phyloP scores from a whole-genome alignment of 1,140 invertebrate species.

The Rhysida immarginata region DNA sequence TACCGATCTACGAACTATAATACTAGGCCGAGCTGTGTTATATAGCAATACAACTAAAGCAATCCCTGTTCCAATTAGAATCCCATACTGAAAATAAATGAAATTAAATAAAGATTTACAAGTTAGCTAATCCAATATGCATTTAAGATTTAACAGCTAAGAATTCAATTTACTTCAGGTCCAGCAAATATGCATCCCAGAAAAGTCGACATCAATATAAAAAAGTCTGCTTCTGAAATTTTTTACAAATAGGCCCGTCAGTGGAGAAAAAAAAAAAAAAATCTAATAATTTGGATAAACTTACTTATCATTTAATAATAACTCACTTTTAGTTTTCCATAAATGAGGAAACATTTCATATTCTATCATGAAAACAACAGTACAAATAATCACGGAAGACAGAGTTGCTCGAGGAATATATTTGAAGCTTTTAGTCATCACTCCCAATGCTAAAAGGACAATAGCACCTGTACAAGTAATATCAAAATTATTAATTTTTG shows the following conservation, averaged over 20 bases:
- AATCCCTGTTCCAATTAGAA: constrained; percentile 66
- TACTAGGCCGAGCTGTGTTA: constrained; percentile 65
- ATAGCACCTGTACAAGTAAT: constrained; percentile 52
- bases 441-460: constrained; percentile 56
- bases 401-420: constrained; percentile 51
- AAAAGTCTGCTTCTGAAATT: constrained; percentile 2
- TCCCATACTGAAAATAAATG: constrained; percentile 42
- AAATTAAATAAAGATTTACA: neutral
- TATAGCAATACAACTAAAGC: constrained; percentile 74
- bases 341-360: constrained; percentile 54
- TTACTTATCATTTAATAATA: too few species aligned
- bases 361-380: constrained; percentile 83
- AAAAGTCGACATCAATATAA: neutral
- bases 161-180: neutral
- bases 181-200: neutral
- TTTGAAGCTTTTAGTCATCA: constrained; percentile 71
- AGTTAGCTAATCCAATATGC: neutral
- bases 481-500: neutral
- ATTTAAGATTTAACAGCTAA: neutral
- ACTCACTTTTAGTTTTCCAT: constrained; percentile 9
- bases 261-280: too few species aligned
- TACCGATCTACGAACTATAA: constrained; percentile 35
- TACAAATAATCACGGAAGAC: constrained; percentile 59
- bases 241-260: too few species aligned
- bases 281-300: too few species aligned